Percentiles rank a stretch among this genome's conserved stretches.
Evolutionary conservation across 2,888 invertebrate species (phyloP).

Genomic region (Exocentrus adspersus): DNA sequence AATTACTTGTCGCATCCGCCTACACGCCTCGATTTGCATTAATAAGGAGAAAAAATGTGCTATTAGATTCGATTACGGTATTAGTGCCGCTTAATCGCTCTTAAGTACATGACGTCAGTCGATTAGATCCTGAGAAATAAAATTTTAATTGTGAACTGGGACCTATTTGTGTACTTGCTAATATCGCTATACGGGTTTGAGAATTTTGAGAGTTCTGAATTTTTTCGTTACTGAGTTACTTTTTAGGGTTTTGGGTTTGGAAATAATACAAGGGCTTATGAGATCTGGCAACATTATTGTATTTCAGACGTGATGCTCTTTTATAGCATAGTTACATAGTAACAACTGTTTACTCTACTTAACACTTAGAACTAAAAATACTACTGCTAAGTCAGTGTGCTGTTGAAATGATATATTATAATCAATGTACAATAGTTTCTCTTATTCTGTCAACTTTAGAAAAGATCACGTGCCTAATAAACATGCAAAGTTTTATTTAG

Average conservation of each 20-base stretch:
- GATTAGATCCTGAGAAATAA: too few species aligned
- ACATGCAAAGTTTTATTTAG: constrained; percentile 58
- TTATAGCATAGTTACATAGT: constrained; percentile 77
- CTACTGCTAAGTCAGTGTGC: constrained; percentile 68
- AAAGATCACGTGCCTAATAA: constrained; percentile 57
- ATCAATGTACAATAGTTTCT: constrained; percentile 46
- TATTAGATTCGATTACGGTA: background rate
- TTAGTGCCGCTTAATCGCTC: background rate
- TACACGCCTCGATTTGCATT: background rate
- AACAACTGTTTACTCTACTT: constrained; percentile 70
- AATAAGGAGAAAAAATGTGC: background rate
- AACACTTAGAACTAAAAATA: constrained; percentile 77
- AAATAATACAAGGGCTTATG: constrained; percentile 34
- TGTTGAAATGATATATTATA: constrained; percentile 63
- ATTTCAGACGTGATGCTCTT: constrained; percentile 73
- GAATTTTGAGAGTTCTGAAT: too few species aligned
- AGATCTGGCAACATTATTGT: constrained; percentile 77
- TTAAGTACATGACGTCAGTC: background rate
- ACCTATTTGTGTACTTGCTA: too few species aligned
- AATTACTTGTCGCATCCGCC: background rate
- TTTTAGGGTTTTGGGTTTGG: too few species aligned
- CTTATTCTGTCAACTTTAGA: constrained; percentile 55
- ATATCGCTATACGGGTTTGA: too few species aligned
- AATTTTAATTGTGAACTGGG: too few species aligned
- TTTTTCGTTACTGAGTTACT: too few species aligned